Evolutionary conservation across 2,113 vertebrate species (phyloP), one percentile per base, ranked within the genome.

Genomic region (Erythrocercus mccallii): DNA sequence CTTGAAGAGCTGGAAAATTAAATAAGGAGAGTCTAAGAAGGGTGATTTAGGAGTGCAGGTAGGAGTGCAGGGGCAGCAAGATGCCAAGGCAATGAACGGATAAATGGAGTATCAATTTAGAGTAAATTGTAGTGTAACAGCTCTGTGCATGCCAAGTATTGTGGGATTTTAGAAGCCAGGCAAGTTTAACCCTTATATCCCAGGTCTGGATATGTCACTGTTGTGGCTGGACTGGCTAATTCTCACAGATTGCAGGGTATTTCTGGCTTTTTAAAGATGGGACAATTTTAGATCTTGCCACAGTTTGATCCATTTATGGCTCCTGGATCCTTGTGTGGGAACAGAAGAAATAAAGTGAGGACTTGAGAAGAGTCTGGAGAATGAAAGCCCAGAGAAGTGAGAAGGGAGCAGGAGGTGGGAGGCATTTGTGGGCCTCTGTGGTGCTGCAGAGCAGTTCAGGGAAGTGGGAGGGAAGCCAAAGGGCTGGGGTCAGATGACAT

Each of bases 61-160:
- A 93, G 68, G 60, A 93, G 37, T 35, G n/a, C 33, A 89, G 84
- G 68, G 56, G 28, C 79, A 94, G 47, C 38, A 78, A 92, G 81
- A 93, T 90, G 60, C 81, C 62, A 90, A 74, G 40, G 51, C 72
- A 88, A 66, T 66, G 88, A 88, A 57, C 8, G 88, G 86, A 94
- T 58, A 92, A 95, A 90, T 83, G 76, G 38, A 92, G 33, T 42
- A 81, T 86, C 82, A 86, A 25, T 88, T 78, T 92, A 66, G 60
- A 90, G 56, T 60, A 86, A 95, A 96, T 90, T 93, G 64, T 80
- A 95, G 86, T 38, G 80, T 73, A 90, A 78, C 60, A 93, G 72
- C 48, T 88, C 91, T 81, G 50, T 93, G 71, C 68, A 81, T 24
- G 51, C 33, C 33, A 51, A 2, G 2, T 80, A 73, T 69, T 86